phyloP scores from a whole-genome alignment of 2,113 vertebrate genomes.

The Antigone vipio region DNA sequence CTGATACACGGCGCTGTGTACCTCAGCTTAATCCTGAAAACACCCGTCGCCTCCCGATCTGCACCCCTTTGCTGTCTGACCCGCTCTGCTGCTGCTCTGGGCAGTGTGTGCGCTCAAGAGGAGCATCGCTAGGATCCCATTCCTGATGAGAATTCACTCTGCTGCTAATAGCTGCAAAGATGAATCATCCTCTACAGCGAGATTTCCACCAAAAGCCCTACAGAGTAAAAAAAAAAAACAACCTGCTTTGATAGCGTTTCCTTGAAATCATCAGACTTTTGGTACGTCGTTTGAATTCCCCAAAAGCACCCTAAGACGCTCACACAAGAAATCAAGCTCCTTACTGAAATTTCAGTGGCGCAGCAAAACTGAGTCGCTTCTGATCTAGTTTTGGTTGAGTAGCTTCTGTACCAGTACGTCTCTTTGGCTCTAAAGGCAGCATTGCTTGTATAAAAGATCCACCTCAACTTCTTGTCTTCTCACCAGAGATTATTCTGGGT shows the following conservation, averaged over 20 bases:
- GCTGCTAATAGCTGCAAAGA: background rate
- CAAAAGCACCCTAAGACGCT: fast-evolving
- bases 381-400: fast-evolving
- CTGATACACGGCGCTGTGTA: fast-evolving
- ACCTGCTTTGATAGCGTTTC: background rate
- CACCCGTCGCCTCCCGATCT: fast-evolving
- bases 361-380: fast-evolving
- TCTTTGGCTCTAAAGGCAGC: background rate
- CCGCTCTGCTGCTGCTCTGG: background rate
- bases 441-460: background rate
- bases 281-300: background rate
- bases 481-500: fast-evolving
- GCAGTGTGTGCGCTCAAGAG: too few relatives aligned
- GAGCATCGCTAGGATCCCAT: background rate
- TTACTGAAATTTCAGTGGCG: background rate
- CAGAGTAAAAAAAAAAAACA: background rate
- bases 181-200: background rate
- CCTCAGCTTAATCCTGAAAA: too few relatives aligned
- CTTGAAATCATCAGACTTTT: fast-evolving
- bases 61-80: background rate
- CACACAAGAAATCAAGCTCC: background rate
- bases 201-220: background rate
- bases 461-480: background rate
- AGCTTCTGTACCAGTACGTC: background rate
- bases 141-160: fast-evolving